A percentile compares a stretch with the other conserved stretches of the same genome.
These are phyloP conservation scores for Bujurquina vittata DNA, from an alignment of 2,113 vertebrate genomes.

Conservation along the genomic window DNA sequence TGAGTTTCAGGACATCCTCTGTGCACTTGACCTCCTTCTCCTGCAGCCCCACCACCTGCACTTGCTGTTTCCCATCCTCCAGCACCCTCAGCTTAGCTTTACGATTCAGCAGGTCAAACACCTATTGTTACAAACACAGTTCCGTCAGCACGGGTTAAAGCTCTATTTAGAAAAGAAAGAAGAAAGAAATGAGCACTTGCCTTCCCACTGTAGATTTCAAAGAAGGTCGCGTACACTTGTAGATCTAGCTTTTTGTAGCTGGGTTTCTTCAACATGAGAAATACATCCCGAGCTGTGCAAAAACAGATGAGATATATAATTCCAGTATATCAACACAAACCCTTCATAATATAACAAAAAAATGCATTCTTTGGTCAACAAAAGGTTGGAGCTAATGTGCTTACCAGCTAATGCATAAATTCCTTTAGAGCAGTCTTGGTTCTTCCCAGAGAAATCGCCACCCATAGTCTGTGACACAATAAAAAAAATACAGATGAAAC, in stretches of 20 bases:
- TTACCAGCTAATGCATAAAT: slow-evolving; percentile 97
- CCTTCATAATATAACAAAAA: background rate
- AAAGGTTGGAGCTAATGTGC: background rate
- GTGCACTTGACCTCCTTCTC: slow-evolving; percentile 95
- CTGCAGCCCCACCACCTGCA: slow-evolving; percentile 97
- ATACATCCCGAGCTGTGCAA: slow-evolving; percentile 92
- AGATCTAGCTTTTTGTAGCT: slow-evolving; percentile 97
- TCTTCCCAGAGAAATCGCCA: slow-evolving; percentile 98
- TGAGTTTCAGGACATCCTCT: slow-evolving; percentile 97
- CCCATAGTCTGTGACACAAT: slow-evolving; percentile 91
- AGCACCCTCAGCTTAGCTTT: slow-evolving; percentile 96
- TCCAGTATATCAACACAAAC: background rate
- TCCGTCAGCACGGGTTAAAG: background rate
- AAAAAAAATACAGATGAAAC: background rate
- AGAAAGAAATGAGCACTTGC: slow-evolving; percentile 60
- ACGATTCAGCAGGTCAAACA: slow-evolving; percentile 96
- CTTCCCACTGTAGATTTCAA: slow-evolving; percentile 99
- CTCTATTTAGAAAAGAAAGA: background rate
- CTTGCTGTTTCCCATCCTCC: slow-evolving; percentile 98
- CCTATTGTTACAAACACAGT: slow-evolving; percentile 71
- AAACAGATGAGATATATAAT: background rate
- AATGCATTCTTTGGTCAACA: background rate
- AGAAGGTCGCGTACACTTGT: slow-evolving; percentile 97
- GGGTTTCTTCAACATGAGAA: slow-evolving; percentile 98
- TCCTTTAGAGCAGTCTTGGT: slow-evolving; percentile 98